Evolutionary conservation across 2,113 vertebrate genomes (phyloP).

Genomic region (Gavialis gangeticus): DNA sequence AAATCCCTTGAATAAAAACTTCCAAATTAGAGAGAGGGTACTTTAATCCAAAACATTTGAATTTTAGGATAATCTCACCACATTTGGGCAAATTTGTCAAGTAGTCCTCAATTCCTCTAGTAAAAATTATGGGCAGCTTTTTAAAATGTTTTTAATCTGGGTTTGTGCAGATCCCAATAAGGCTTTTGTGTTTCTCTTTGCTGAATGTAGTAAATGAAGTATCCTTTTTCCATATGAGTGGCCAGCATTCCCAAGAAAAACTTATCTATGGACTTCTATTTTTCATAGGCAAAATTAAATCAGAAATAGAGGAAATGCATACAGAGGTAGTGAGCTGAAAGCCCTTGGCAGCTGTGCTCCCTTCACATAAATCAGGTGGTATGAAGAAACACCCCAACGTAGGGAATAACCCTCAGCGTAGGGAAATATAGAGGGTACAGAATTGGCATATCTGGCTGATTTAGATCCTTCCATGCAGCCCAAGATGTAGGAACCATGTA

Average conservation of each 20-base stretch:
- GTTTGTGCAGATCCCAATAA: background rate
- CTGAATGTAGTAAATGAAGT: background rate
- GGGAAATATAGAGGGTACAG: background rate
- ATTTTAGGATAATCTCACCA: background rate
- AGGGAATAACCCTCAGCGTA: background rate
- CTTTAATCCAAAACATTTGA: background rate
- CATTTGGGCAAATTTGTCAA: background rate
- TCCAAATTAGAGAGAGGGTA: background rate
- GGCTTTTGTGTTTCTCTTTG: background rate
- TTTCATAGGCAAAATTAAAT: background rate
- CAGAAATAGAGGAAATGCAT: background rate
- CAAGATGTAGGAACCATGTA: background rate
- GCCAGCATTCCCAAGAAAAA: background rate
- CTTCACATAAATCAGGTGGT: background rate
- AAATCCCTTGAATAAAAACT: background rate
- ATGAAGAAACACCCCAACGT: background rate
- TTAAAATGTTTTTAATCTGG: background rate
- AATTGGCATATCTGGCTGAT: background rate
- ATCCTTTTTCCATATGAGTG: background rate
- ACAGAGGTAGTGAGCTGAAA: background rate
- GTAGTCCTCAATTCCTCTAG: background rate
- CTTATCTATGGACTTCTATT: background rate
- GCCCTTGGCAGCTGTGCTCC: background rate
- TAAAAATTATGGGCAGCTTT: background rate
- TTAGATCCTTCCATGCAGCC: background rate